Conservation (phyloP, 2,888 invertebrate genomes). For the Hofmannophila pseudospretella region DNA sequence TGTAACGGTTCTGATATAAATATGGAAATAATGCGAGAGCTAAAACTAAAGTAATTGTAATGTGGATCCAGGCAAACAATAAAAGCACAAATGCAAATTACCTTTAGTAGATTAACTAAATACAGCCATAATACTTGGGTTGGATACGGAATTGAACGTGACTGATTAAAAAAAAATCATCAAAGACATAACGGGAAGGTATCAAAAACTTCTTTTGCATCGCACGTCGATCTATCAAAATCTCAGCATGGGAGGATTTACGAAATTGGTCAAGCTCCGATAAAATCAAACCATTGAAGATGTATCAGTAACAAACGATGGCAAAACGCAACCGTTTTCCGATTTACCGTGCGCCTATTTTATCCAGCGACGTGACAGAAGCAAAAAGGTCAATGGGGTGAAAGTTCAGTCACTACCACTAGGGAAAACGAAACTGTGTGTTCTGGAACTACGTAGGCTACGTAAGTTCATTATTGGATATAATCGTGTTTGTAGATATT, state of each 20-base stretch:
- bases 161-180: background rate
- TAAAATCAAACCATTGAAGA: background rate
- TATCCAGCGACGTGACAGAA: conserved; percentile 29
- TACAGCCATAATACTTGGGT: no score
- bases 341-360: conserved; percentile 1
- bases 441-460: conserved; percentile 6
- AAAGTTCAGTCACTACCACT: conserved; percentile 49
- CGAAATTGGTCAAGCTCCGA: background rate
- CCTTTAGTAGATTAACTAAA: no score
- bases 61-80: no score
- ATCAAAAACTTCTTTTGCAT: conserved; percentile 26
- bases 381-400: conserved; percentile 45
- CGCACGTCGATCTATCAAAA: conserved; percentile 44
- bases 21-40: no score
- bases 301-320: background rate
- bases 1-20: conserved; percentile 8
- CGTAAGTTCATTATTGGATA: background rate
- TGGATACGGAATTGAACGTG: no score
- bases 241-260: conserved; percentile 38
- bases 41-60: conserved; percentile 18
- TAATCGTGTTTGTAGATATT: no score
- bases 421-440: conserved; percentile 42
- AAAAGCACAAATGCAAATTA: no score
- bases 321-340: conserved; percentile 1
- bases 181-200: conserved; percentile 26